Base-by-base conservation (phyloP, 2,888 invertebrate species). In the Neocrepidodera transversa region DNA sequence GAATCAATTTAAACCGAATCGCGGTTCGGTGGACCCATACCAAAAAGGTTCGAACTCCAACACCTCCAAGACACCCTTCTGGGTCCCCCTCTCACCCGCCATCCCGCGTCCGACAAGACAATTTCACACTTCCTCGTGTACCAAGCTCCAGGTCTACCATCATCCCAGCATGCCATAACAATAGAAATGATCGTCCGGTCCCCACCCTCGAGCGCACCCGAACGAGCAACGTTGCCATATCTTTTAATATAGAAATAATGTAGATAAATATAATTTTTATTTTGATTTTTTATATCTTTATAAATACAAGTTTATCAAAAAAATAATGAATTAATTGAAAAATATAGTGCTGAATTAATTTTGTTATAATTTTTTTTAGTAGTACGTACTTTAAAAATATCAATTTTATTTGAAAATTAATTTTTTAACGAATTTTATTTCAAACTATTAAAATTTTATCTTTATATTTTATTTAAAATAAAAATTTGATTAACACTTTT, bases 161-260 rank as follows among this genome's bases (percentile, higher is more conserved):
- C 64, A 63, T 64, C 63, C 60, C 67, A 51, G 56, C 63, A 50
- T 52, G 63, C 63, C 51, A 64, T 66, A 71, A 73, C 75, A 75
- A 74, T 74, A 74, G 73, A 58, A 61, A n/a, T n/a, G 49, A 53
- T 60, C 55, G 60, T 63, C 64, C 60, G 61, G 58, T 63, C 69
- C 70, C 67, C 68, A 69, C 67, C 69, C 63, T 59, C 67, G 63
- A 59, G 63, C 66, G 68, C 8, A 38, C 2, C 11, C 45, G 17
- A n/a, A 8, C 23, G 43, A 35, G 36, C 54, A 17, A 8, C 17
- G 54, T 54, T 54, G 54, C 26, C 45, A 23, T 2, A 20, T 47
- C 16, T 38, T 36, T 23, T 6, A 17, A 10, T 6, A 6, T 30
- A n/a, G 10, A 6, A 30, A 30, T 30, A 6, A 30, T n/a, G 2